Conservation (phyloP, 2,797 vertebrate species). For the Argentina silus region DNA sequence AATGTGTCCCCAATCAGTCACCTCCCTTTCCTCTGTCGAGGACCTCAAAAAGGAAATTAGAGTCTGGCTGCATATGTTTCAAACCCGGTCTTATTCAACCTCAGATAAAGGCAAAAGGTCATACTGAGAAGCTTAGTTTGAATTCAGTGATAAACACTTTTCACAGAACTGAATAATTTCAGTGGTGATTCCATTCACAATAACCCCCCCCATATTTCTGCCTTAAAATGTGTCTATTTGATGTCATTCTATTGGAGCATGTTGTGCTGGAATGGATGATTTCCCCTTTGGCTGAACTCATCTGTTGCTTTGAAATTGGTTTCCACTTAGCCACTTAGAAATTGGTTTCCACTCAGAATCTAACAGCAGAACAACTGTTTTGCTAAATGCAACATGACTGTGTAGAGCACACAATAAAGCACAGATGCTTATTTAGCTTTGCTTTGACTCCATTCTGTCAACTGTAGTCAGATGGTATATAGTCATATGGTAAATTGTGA, state of each 20-base stretch:
- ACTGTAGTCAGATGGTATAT: no score
- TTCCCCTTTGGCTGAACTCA: constrained; percentile 19
- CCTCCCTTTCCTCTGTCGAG: not conserved
- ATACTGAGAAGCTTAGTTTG: not conserved
- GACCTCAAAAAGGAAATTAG: not conserved
- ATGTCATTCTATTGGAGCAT: constrained; percentile 1
- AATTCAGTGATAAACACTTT: not conserved
- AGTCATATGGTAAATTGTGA: no score
- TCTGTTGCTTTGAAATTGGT: no score
- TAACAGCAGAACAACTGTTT: constrained; percentile 29
- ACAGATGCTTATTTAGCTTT: no score
- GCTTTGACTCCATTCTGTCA: no score
- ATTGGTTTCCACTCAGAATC: constrained; percentile 27
- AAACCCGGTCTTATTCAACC: constrained; percentile 24
- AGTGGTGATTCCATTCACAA: not conserved
- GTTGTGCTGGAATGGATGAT: constrained; percentile 20
- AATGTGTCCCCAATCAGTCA: not conserved
- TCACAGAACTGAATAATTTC: not conserved
- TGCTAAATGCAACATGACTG: constrained; percentile 5
- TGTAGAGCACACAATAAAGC: not conserved
- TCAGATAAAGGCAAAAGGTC: constrained; percentile 35
- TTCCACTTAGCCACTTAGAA: not conserved
- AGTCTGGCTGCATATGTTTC: constrained; percentile 13
- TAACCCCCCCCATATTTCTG: not conserved
- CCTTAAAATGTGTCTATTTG: not conserved